phyloP scores from a whole-genome alignment of 2,888 invertebrate genomes.

The Lobophora halterata region DNA sequence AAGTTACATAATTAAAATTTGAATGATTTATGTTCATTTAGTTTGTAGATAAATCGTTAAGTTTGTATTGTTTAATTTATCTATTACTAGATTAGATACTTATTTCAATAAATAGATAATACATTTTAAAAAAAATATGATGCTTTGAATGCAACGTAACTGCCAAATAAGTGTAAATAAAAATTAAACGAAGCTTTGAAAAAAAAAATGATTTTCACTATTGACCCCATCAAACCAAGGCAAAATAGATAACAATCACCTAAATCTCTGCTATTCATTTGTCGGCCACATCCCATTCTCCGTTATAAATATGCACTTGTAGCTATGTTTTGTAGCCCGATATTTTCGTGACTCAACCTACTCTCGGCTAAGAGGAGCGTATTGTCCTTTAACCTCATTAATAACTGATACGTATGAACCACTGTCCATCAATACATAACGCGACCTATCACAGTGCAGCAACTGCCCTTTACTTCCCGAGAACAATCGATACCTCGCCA shows the following conservation, averaged over 20 bases:
- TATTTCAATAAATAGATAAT: constrained; percentile 26
- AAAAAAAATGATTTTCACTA: constrained; percentile 22
- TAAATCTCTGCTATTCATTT: too few relatives aligned
- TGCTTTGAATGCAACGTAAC: constrained; percentile 52
- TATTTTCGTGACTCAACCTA: too few relatives aligned
- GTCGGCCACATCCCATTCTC: too few relatives aligned
- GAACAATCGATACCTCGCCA: constrained; percentile 52
- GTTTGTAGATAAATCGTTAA: constrained; percentile 5
- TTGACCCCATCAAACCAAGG: constrained; percentile 11
- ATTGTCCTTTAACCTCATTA: too few relatives aligned
- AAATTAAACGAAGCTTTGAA: constrained; percentile 62
- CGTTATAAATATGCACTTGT: too few relatives aligned
- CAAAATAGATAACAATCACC: too few relatives aligned
- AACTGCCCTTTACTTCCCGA: constrained; percentile 47
- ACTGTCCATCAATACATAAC: constrained; percentile 55
- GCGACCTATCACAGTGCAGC: constrained; percentile 53
- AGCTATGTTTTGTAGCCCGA: too few relatives aligned
- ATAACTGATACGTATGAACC: constrained; percentile 21
- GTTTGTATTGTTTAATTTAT: constrained; percentile 12
- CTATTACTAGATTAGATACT: neutral
- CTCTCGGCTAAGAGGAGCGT: too few relatives aligned
- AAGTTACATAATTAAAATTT: constrained; percentile 20
- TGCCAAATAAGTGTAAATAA: constrained; percentile 69
- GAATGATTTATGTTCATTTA: too few relatives aligned
- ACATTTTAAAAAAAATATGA: constrained; percentile 49